Base-by-base conservation (phyloP, 2,113 vertebrate species). In the Scomber scombrus region DNA sequence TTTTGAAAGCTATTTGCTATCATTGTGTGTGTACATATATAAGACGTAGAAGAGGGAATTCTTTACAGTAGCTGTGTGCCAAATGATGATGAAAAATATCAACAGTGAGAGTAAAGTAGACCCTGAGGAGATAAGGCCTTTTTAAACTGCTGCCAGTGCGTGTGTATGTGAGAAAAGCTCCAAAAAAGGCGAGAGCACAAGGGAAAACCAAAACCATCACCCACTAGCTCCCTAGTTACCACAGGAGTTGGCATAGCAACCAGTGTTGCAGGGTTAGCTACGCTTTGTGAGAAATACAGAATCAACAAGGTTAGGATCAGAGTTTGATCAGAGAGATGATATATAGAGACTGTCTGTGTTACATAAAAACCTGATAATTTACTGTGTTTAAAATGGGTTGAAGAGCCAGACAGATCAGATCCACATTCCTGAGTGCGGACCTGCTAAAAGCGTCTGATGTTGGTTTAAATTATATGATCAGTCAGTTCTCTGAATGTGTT, bases 201-300 rank as follows among this genome's bases (percentile, higher is more conserved):
- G 49, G 16, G 46, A 72, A 72, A 75, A 68, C 29, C 49, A 55
- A 58, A 62, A 60, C 21, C 61, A 80, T 82, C 80, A 56, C 46
- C 80, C 75, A 70, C 63, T 65, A 68, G 75, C 80, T 75, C 71
- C 74, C 76, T 86, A 76, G 73, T 83, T 89, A 86, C 88, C 60
- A 60, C 10, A 19, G 11, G 40, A 45, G 89, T 85, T 69, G 82
- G 51, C 89, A 90, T 80, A 65, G 89, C 83, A 91, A 88, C 91
- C 71, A 2, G 62, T 7, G 61, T 61, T 78, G 80, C 77, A 51
- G 87, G 29, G 79, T 56, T 63, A 51, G 72, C 78, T 9, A 7
- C 3, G 71, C 80, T 85, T 52, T 67, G 82, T 73, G 75, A 74
- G 63, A 60, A 80, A 50, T 3, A 57, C 50, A 62, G 69, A 74